Base-by-base conservation (phyloP, 64 coral and sea anemone genomes). In the Montipora efflorescens region DNA sequence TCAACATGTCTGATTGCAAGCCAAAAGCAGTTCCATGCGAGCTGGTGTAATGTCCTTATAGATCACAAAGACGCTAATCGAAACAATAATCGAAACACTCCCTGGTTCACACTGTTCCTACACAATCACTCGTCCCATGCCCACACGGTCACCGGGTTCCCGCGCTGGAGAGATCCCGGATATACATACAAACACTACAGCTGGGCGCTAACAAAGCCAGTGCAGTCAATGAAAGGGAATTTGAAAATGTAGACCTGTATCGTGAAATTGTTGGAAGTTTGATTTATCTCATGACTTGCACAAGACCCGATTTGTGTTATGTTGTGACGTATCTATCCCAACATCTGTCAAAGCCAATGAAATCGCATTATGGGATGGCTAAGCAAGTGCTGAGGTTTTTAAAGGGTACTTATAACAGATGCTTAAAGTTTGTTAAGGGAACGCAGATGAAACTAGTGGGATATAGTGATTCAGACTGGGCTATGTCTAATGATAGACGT, bases 21-120 rank as follows among this genome's bases (percentile, higher is more conserved):
- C 87, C 93, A 76, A 94, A 90, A 80, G 28, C 86, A 89, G 88
- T 75, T 15, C 93, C 87, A 75, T 83, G 87, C 88, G 67, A 76
- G 8, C 67, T 25, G 23, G 23, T 25, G 23, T 25, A 25, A 25
- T 25, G 23, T 25, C 23, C 23, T 25, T 25, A 25, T 25, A 25
- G 23, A 25, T 25, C 23, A 25, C 23, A 25, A 25, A 25, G 23
- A 25, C 23, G 23, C 23, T 25, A 0, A 25, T 25, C 23, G 23
- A 25, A 25, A 25, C 23, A 25, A 25, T 25, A 25, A 25, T 25
- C 23, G 23, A 25, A 25, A 25, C 23, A 25, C 23, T 25, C 23
- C 23, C 23, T 25, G 23, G 23, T 25, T 25, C 0, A 25, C 23
- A 25, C 23, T 25, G 23, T 25, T 25, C 23, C 23, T 25, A 25